Base-by-base conservation (phyloP, 2,888 invertebrate genomes). In the Fragum whitleyi region DNA sequence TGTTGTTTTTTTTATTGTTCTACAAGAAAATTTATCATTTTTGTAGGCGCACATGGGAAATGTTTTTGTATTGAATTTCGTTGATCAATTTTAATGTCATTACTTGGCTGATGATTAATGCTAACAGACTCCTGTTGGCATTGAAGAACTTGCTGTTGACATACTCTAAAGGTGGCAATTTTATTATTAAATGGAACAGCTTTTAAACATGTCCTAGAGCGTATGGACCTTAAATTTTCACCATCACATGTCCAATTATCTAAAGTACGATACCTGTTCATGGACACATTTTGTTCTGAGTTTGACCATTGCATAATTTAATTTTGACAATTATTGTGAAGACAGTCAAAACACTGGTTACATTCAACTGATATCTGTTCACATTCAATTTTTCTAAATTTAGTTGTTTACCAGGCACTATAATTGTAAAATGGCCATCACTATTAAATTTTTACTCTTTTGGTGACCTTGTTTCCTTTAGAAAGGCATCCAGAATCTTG, bases 1-100 rank as follows among this genome's bases (percentile, higher is more conserved):
- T n/a, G n/a, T n/a, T n/a, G n/a, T n/a, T n/a, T 67, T 53, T 72
- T 73, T 32, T 68, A 42, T 29, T 78, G 78, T 23, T 73, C 68
- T 19, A 70, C 16, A 1, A 76, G 51, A 16, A 80, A 51, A 11
- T 61, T 53, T 21, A 80, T 62, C 39, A 80, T 29, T 39, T 68
- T 36, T 76, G 21, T 55, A 39, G 28, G 61, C 57, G 16, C 61
- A 28, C 21, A 68, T 36, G 47, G 62, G 65, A 39, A 65, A 36
- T 61, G 65, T 69, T n/a, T 65, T 26, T 42, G 23, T 39, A 26
- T 69, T 83, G 47, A 32, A 28, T 57, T 57, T 57, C 57, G 57
- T 26, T 26, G 57, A 21, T 39, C 32, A 59, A 29, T 21, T 72
- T 72, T 32, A 32, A 19, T 62, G 42, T 77, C 62, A 36, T 68